These are phyloP conservation scores for Thinocorus orbignyianus DNA, from an alignment of 2,113 vertebrate species.

Conservation along the genomic window DNA sequence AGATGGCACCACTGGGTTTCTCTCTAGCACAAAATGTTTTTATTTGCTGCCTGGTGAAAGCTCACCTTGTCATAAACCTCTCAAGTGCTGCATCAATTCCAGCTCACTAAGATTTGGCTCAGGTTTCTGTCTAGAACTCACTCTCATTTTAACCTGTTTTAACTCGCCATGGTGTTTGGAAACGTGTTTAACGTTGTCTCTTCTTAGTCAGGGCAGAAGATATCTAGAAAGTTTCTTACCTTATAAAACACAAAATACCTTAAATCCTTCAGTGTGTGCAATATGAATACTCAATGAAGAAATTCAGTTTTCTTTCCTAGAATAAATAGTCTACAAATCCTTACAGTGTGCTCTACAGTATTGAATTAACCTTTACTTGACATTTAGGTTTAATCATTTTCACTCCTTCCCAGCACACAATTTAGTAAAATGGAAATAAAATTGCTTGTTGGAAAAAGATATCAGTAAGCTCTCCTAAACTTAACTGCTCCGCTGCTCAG, in stretches of 20 bases:
- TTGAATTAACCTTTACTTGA: conserved; percentile 72
- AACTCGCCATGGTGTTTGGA: neutral
- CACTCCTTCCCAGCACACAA: conserved; percentile 52
- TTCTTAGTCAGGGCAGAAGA: neutral
- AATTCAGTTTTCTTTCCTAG: conserved; percentile 32
- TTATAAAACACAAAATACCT: neutral
- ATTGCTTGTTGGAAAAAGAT: neutral
- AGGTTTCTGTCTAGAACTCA: neutral
- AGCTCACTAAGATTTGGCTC: neutral
- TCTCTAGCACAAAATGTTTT: neutral
- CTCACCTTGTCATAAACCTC: neutral
- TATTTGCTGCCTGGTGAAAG: neutral
- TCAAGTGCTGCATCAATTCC: fast-evolving
- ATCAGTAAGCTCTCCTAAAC: conserved; percentile 17
- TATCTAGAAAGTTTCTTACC: neutral
- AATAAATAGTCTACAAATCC: conserved; percentile 30
- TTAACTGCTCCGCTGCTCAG: neutral
- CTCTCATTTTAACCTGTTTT: neutral
- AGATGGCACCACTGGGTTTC: neutral
- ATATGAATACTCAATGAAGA: neutral
- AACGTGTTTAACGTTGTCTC: neutral
- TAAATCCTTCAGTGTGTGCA: neutral
- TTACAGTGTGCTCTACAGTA: neutral
- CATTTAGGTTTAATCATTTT: conserved; percentile 63
- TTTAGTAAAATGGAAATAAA: conserved; percentile 63